phyloP scores from a whole-genome alignment of 1,140 invertebrate species.

The Lepidurus arcticus region DNA sequence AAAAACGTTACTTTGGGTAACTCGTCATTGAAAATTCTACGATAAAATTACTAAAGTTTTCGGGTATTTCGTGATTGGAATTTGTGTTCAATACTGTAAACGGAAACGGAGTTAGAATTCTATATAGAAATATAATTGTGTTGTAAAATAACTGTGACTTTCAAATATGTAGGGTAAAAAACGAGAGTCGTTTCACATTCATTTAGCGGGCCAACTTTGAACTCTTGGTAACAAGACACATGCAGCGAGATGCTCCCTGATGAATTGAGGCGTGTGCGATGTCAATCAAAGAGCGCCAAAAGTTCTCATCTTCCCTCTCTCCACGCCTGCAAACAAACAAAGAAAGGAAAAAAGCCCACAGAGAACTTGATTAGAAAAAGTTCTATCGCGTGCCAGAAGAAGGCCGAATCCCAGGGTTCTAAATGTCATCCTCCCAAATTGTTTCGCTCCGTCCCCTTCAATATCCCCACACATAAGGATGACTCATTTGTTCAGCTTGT shows the following conservation, averaged over 20 bases:
- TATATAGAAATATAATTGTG: too few relatives aligned
- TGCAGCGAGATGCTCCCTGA: background rate
- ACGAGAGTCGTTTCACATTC: background rate
- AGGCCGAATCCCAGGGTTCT: background rate
- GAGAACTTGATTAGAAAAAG: background rate
- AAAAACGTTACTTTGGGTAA: too few relatives aligned
- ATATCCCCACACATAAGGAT: background rate
- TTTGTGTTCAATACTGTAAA: too few relatives aligned
- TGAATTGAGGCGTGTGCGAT: background rate
- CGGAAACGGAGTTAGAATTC: too few relatives aligned
- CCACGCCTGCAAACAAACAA: constrained; percentile 13
- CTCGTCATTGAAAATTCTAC: too few relatives aligned
- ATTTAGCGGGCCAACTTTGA: background rate
- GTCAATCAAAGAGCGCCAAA: background rate
- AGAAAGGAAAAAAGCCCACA: background rate
- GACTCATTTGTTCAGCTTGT: background rate
- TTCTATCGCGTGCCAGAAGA: constrained; percentile 3
- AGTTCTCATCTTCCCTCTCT: background rate
- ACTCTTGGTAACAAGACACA: background rate
- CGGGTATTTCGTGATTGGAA: too few relatives aligned
- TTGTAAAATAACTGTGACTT: too few relatives aligned
- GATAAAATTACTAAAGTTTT: too few relatives aligned
- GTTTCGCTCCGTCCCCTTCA: background rate
- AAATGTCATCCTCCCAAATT: background rate
- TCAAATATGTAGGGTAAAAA: too few relatives aligned